These are phyloP conservation scores for Luidia sarsii DNA, from an alignment of 53 echinoderm and acorn worm species.

Conservation along the genomic window DNA sequence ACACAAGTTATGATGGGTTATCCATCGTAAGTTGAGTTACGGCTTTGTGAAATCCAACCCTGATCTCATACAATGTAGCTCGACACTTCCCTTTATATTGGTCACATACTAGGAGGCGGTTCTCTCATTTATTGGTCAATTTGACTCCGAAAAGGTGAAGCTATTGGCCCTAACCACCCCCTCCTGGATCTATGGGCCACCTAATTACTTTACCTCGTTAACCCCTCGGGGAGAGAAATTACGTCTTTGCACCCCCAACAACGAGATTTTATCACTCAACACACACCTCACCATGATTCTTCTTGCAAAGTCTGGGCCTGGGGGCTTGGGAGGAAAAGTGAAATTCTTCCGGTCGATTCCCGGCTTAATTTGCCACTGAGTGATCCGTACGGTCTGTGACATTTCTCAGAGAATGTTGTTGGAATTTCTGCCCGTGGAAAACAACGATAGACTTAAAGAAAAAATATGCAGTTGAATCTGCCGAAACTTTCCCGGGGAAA, in stretches of 20 bases:
- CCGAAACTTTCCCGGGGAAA: too few species aligned
- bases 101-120: not conserved
- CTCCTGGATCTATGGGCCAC: not conserved
- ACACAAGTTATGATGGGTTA: too few species aligned
- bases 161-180: not conserved
- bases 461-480: too few species aligned
- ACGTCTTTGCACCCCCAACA: slow-evolving; percentile 3
- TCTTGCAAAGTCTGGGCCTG: not conserved
- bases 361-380: slow-evolving; percentile 24
- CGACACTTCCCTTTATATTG: too few species aligned
- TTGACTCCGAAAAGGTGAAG: slow-evolving; percentile 1
- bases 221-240: not conserved
- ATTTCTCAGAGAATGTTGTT: slow-evolving; percentile 35
- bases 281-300: not conserved
- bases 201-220: slow-evolving; percentile 5
- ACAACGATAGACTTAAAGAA: too few species aligned
- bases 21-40: too few species aligned
- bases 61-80: too few species aligned
- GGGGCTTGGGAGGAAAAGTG: slow-evolving; percentile 24
- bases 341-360: slow-evolving; percentile 36
- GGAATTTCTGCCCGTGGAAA: too few species aligned
- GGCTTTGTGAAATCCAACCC: too few species aligned
- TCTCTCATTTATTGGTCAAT: not conserved
- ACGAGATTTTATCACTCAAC: slow-evolving; percentile 43
- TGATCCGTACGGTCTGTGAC: slow-evolving; percentile 27